A percentile compares a stretch with the other conserved stretches of the same genome.
Evolutionary conservation across 2,113 vertebrate genomes (phyloP).

Genomic region (Calyptomena viridis): DNA sequence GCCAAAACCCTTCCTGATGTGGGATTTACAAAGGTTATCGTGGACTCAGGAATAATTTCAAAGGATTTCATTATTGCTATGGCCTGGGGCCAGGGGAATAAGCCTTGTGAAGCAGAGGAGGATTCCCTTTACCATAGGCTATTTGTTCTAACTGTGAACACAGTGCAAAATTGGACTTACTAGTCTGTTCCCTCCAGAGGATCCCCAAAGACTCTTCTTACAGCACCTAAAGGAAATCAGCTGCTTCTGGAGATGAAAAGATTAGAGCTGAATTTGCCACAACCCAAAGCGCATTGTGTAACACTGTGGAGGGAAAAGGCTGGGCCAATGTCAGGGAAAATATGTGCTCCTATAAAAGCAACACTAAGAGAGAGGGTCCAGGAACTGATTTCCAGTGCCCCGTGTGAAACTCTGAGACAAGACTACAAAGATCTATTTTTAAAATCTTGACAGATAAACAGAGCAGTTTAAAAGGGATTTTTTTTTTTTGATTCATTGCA

Average conservation of each 20-base stretch:
- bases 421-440: not conserved
- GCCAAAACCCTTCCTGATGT: slow-evolving; percentile 30
- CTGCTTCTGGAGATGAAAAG: not conserved
- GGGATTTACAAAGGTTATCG: slow-evolving; percentile 26
- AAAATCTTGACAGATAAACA: not conserved
- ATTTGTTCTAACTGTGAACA: not conserved
- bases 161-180: not conserved
- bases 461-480: not conserved
- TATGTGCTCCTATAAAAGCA: not conserved
- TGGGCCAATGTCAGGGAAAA: not conserved
- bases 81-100: not conserved
- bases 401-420: not conserved
- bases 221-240: not conserved
- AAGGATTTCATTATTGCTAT: not conserved
- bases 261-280: not conserved
- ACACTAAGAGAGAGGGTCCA: not conserved
- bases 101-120: not conserved
- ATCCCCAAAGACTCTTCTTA: not conserved
- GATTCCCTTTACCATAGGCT: slow-evolving; percentile 11
- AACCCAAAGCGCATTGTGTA: not conserved
- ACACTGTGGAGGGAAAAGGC: not conserved
- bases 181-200: not conserved
- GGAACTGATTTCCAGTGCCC: not conserved
- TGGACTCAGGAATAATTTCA: slow-evolving; percentile 22
- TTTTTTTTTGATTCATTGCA: not conserved